These are phyloP conservation scores for Podocnemis expansa DNA, from an alignment of 2,113 vertebrate species.

Conservation along the genomic window DNA sequence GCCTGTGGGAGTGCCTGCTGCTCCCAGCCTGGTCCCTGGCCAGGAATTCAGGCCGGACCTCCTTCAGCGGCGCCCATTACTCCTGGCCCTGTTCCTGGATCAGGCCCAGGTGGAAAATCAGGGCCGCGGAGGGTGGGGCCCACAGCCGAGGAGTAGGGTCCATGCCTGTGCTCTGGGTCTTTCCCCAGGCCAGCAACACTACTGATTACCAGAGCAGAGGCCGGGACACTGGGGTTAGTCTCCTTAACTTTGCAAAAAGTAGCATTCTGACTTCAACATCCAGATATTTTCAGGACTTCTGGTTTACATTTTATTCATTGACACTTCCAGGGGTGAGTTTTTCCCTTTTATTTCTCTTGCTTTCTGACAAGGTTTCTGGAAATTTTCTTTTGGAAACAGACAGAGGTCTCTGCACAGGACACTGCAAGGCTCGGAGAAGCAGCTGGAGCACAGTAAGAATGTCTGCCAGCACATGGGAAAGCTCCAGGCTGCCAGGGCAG, in stretches of 20 bases:
- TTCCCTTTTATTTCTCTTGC: neutral
- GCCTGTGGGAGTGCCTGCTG: no score
- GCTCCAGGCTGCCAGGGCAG: conserved; percentile 54
- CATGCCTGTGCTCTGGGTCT: no score
- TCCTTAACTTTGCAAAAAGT: neutral
- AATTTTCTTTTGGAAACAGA: conserved; percentile 62
- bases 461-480: conserved; percentile 22
- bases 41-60: no score
- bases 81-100: no score
- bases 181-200: no score
- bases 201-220: no score
- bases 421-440: conserved; percentile 53
- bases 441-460: conserved; percentile 49
- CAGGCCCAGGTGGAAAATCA: no score
- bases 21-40: no score
- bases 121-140: no score
- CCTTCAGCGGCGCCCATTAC: no score
- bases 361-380: conserved; percentile 24
- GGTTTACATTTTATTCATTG: neutral
- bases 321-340: neutral
- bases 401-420: conserved; percentile 48
- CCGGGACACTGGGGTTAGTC: neutral
- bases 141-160: no score
- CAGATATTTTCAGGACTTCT: neutral
- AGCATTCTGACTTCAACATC: neutral